These are phyloP conservation scores for Poecilia latipinna DNA, from an alignment of 2,113 vertebrate genomes.

Conservation along the genomic window DNA sequence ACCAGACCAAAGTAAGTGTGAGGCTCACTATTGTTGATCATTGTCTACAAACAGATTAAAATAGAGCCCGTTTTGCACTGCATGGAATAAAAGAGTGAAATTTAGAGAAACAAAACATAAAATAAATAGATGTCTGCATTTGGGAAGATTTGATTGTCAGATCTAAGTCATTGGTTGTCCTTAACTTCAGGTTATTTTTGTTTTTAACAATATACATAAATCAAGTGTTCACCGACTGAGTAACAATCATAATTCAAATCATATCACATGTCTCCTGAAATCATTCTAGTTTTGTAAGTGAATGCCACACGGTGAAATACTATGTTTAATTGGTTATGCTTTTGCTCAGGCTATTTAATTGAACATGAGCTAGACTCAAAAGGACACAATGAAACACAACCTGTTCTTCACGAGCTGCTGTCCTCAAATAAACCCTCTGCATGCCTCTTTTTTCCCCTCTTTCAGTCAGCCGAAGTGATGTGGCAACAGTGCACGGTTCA, in stretches of 20 bases:
- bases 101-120: not conserved
- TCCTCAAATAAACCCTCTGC: not conserved
- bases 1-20: conserved; percentile 84
- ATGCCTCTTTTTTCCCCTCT: conserved; percentile 36
- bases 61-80: not conserved
- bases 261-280: not conserved
- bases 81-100: not conserved
- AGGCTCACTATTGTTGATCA: not conserved
- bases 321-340: not conserved
- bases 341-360: not conserved
- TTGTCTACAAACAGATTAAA: not conserved
- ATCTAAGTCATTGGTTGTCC: not conserved
- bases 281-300: not conserved
- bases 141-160: not conserved
- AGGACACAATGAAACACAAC: not conserved
- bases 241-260: not conserved
- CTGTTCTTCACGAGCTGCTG: not conserved
- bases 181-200: not conserved
- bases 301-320: not conserved
- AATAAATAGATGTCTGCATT: not conserved
- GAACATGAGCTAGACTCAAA: not conserved
- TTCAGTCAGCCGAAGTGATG: conserved; percentile 87
- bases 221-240: not conserved
- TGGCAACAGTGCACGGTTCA: conserved; percentile 90
- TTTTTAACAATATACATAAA: not conserved